Evolutionary conservation across 2,888 invertebrate genomes (phyloP).

Genomic region (Tetragonisca angustula): DNA sequence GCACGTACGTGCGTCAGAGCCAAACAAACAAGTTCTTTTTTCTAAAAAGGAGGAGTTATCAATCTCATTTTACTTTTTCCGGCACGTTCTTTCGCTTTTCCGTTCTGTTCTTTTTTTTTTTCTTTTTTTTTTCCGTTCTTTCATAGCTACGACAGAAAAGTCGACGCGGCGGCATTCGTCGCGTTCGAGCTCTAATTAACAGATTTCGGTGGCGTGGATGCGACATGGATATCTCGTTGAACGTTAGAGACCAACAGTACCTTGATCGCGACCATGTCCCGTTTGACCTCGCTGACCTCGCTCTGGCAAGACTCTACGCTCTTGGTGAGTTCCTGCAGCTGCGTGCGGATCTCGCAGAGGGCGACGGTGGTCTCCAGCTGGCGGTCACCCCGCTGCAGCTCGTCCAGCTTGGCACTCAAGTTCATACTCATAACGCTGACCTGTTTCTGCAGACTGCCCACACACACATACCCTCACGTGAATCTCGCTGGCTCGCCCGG

Average conservation of each 20-base stretch:
- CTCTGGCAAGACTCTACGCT: conserved; percentile 97
- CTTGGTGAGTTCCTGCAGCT: conserved; percentile 96
- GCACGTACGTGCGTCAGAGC: not conserved
- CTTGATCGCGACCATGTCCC: conserved; percentile 97
- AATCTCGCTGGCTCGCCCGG: conserved; percentile 70
- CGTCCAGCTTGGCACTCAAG: conserved; percentile 96
- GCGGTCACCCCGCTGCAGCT: conserved; percentile 94
- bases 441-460: conserved; percentile 96
- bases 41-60: not conserved
- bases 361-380: conserved; percentile 97
- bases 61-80: not conserved
- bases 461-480: conserved; percentile 70
- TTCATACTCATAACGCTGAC: conserved; percentile 99
- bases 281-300: conserved; percentile 96
- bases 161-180: not conserved
- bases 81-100: not conserved
- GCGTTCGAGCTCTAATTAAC: not conserved
- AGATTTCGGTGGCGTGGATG: conserved; percentile 1
- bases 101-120: not conserved
- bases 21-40: not conserved
- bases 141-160: not conserved
- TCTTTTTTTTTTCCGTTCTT: not conserved
- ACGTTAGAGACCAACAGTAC: conserved; percentile 69
- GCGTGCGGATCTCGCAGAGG: conserved; percentile 96
- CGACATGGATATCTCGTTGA: not conserved